A percentile compares a stretch with the other conserved stretches of the same genome.
These are phyloP conservation scores for Drosophila multiciliata DNA, from an alignment of 2,888 invertebrate species.

Conservation along the genomic window DNA sequence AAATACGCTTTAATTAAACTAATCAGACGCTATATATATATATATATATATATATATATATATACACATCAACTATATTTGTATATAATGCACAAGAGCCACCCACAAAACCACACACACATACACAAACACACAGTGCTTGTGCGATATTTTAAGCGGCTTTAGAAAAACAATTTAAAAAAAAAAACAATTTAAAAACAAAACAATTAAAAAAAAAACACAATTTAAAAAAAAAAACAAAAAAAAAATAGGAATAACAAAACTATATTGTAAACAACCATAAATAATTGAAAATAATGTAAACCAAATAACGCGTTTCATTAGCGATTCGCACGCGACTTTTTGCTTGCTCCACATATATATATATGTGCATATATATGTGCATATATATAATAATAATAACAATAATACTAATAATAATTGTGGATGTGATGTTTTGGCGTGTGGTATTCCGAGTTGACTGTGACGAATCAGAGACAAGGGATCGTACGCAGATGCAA, in stretches of 20 bases:
- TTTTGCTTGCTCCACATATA: conserved; percentile 5
- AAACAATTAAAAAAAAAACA: too few relatives aligned
- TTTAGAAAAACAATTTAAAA: conserved; percentile 34
- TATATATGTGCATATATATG: neutral
- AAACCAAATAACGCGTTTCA: conserved; percentile 24
- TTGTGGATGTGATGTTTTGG: neutral
- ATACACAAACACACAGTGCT: conserved; percentile 4
- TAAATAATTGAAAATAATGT: conserved; percentile 38
- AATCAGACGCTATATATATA: conserved; percentile 66
- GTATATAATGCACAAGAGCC: conserved; percentile 42
- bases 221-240: conserved; percentile 21
- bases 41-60: conserved; percentile 13
- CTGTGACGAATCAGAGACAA: conserved; percentile 24
- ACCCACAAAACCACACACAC: conserved; percentile 45
- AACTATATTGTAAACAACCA: conserved; percentile 13
- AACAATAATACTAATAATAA: neutral
- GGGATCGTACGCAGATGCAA: neutral
- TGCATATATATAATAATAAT: neutral
- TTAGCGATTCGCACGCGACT: conserved; percentile 28
- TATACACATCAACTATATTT: conserved; percentile 11
- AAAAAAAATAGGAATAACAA: neutral
- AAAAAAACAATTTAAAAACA: conserved; percentile 7
- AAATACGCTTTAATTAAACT: conserved; percentile 79
- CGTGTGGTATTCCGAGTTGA: neutral
- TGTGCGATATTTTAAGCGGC: conserved; percentile 41